Evolutionary conservation across 2,888 invertebrate genomes (phyloP).

Genomic region (Hemistola chrysoprasaria): DNA sequence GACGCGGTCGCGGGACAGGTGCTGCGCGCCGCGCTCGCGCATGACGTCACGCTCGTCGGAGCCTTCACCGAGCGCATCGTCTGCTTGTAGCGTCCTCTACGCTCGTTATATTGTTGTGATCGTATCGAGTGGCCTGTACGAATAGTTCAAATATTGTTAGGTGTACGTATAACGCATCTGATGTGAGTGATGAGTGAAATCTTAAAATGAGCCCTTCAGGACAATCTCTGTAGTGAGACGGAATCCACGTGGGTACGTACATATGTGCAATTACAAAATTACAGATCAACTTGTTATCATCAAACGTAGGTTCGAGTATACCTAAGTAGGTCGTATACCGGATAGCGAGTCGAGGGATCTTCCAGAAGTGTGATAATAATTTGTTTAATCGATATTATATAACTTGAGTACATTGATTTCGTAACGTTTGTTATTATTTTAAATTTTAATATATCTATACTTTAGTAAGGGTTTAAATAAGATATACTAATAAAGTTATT

Average conservation of each 20-base stretch:
- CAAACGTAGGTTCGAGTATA: slow-evolving; percentile 1
- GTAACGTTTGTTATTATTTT: too few species aligned
- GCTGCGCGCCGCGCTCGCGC: slow-evolving; percentile 66
- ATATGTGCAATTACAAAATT: slow-evolving; percentile 18
- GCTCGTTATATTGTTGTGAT: neutral
- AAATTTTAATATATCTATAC: too few species aligned
- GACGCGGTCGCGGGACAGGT: slow-evolving; percentile 63
- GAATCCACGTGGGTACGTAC: slow-evolving; percentile 10
- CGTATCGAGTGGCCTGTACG: slow-evolving; percentile 9
- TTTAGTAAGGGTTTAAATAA: too few species aligned
- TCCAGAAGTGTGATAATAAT: neutral
- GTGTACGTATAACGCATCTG: too few species aligned
- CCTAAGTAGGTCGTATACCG: too few species aligned
- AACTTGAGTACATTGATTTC: too few species aligned
- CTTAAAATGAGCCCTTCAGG: neutral
- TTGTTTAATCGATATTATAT: too few species aligned
- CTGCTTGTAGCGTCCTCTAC: slow-evolving; percentile 56
- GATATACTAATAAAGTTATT: too few species aligned
- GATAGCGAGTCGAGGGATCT: too few species aligned
- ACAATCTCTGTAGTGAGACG: too few species aligned
- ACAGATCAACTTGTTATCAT: neutral
- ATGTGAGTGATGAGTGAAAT: slow-evolving; percentile 5
- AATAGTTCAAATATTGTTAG: slow-evolving; percentile 15
- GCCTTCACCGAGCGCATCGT: slow-evolving; percentile 73
- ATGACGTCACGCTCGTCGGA: slow-evolving; percentile 66